These are phyloP conservation scores for Atrichornis clamosus DNA, from an alignment of 2,113 vertebrate species.

Conservation along the genomic window DNA sequence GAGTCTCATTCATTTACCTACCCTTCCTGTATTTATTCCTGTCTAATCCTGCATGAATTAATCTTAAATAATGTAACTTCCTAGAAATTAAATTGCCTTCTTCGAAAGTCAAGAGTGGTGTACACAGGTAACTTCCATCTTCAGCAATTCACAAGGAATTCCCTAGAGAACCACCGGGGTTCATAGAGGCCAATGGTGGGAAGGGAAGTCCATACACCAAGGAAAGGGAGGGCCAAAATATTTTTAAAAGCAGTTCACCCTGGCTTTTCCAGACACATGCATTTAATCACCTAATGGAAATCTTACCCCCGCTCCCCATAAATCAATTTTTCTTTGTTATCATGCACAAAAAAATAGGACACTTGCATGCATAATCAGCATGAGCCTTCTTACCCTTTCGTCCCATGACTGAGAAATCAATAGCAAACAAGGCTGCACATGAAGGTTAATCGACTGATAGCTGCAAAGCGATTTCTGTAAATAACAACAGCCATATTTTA, in stretches of 20 bases:
- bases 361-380: constrained; percentile 38
- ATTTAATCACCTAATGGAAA: background rate
- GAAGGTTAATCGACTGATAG: constrained; percentile 22
- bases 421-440: constrained; percentile 31
- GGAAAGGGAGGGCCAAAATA: background rate
- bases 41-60: background rate
- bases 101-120: background rate
- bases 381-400: constrained; percentile 53
- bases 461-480: constrained; percentile 34
- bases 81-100: background rate
- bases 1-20: background rate
- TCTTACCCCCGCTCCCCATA: background rate
- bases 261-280: background rate
- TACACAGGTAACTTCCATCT: background rate
- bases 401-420: constrained; percentile 58
- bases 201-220: background rate
- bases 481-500: constrained; percentile 31
- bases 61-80: background rate
- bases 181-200: fast-evolving
- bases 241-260: background rate
- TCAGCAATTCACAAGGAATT: background rate
- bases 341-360: constrained; percentile 22
- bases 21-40: background rate
- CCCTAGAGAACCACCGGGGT: background rate
- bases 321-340: background rate